Percentiles rank a stretch among this genome's conserved stretches.
phyloP scores from a whole-genome alignment of 2,888 invertebrate genomes.

The Sinodicranocentrus sp. region DNA sequence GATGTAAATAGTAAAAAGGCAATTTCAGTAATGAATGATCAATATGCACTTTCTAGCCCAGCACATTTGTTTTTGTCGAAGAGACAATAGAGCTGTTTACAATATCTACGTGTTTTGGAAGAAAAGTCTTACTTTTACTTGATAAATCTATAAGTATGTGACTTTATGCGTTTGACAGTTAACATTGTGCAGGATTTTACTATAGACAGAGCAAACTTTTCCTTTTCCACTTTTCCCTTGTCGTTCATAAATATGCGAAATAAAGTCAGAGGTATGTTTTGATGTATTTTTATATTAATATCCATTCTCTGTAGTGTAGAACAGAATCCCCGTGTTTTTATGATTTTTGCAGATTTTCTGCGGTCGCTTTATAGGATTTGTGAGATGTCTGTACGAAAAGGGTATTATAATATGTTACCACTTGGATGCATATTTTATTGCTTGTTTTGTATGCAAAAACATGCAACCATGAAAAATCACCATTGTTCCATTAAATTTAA shows the following conservation, averaged over 20 bases:
- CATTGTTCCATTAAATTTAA: constrained; percentile 49
- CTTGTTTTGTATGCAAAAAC: constrained; percentile 34
- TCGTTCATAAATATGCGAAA: background rate
- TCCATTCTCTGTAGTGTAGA: no score
- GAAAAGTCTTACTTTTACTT: background rate
- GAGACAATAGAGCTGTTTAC: no score
- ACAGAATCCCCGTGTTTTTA: no score
- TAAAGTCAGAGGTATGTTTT: no score
- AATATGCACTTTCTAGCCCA: no score
- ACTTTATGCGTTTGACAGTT: background rate
- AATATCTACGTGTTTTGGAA: no score
- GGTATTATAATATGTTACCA: background rate
- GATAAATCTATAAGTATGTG: background rate
- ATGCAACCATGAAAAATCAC: constrained; percentile 47
- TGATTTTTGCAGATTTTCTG: no score
- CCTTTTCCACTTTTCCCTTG: constrained; percentile 11
- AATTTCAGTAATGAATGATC: no score
- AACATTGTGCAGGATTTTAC: no score
- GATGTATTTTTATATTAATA: no score
- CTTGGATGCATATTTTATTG: background rate
- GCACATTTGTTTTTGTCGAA: no score
- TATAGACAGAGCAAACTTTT: background rate
- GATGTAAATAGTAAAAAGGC: no score
- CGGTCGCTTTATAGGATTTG: background rate
- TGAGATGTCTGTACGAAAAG: background rate